phyloP scores from a whole-genome alignment of 1,140 invertebrate genomes.

The Ips typographus region DNA sequence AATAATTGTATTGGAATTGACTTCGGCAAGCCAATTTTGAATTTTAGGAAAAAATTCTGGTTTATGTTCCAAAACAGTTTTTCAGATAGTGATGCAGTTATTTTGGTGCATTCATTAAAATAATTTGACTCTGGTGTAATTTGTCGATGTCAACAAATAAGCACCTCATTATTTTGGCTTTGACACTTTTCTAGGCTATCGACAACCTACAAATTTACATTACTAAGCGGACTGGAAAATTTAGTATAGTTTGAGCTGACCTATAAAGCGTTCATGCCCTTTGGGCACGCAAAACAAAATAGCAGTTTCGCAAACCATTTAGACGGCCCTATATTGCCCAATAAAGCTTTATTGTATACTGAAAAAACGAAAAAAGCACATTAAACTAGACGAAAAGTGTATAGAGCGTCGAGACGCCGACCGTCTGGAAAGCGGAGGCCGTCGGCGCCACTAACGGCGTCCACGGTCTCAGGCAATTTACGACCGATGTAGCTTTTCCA shows the following conservation, averaged over 20 bases:
- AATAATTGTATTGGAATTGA: no score
- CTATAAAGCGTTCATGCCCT: slow-evolving; percentile 10
- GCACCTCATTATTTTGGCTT: neutral
- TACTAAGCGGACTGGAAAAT: no score
- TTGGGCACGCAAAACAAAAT: neutral
- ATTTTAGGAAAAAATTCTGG: no score
- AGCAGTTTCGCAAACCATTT: slow-evolving; percentile 6
- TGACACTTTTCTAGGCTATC: no score
- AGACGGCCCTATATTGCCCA: slow-evolving; percentile 7
- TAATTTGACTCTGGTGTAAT: slow-evolving; percentile 3
- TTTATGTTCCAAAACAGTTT: no score
- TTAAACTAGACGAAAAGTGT: slow-evolving; percentile 23
- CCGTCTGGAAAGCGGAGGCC: slow-evolving; percentile 26
- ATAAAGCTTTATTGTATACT: slow-evolving; percentile 29
- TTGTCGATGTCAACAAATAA: slow-evolving; percentile 4
- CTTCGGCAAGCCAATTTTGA: no score
- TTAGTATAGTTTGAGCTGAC: neutral
- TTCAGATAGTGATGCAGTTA: neutral
- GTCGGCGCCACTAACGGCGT: slow-evolving; percentile 29
- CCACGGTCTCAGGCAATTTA: slow-evolving; percentile 30
- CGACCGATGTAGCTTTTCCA: slow-evolving; percentile 25
- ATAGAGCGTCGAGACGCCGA: slow-evolving; percentile 29
- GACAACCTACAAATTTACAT: no score
- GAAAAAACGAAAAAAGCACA: slow-evolving; percentile 15
- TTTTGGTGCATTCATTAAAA: slow-evolving; percentile 16